These are phyloP conservation scores for Eira barbara DNA, from an alignment of 2,113 vertebrate species.

Conservation along the genomic window DNA sequence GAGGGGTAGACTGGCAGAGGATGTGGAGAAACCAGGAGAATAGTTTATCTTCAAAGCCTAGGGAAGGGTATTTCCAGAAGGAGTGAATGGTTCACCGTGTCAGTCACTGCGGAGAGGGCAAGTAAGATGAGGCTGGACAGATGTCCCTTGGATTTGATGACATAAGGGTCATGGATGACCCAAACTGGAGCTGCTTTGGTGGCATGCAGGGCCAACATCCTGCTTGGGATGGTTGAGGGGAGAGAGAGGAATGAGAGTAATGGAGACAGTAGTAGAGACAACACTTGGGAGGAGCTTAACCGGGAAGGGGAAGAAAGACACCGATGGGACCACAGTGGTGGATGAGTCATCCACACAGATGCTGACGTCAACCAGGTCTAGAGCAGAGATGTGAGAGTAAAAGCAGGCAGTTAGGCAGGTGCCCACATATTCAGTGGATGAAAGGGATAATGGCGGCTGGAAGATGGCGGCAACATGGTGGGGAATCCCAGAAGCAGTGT, in stretches of 20 bases:
- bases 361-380: neutral
- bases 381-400: neutral
- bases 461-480: too few relatives aligned
- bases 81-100: neutral
- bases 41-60: neutral
- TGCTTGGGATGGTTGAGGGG: neutral
- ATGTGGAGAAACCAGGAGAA: neutral
- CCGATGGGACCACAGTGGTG: too few relatives aligned
- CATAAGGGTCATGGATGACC: neutral
- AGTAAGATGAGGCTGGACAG: neutral
- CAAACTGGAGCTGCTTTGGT: neutral
- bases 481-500: neutral
- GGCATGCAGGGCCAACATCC: neutral
- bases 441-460: neutral
- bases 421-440: neutral
- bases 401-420: neutral
- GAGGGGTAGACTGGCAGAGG: neutral
- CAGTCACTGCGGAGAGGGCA: neutral
- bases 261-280: neutral
- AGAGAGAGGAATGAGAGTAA: neutral
- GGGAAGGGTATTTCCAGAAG: neutral
- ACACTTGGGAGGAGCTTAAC: neutral
- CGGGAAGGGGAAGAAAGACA: neutral
- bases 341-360: rapidly evolving
- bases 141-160: neutral